Evolutionary conservation across 2,113 vertebrate species (phyloP), one percentile per base, ranked within the genome.

Genomic region (Natator depressus): DNA sequence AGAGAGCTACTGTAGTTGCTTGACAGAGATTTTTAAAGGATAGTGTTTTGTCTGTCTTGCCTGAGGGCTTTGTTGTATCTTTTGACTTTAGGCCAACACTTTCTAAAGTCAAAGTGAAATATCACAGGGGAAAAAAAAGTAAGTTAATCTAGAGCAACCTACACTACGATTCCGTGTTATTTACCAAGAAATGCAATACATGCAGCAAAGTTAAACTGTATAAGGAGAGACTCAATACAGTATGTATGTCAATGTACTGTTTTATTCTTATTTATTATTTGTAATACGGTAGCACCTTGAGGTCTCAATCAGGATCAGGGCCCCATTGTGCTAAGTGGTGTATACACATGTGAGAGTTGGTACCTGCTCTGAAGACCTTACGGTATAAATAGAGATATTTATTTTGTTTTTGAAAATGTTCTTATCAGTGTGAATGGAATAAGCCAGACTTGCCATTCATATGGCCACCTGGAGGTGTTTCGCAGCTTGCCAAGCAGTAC

Each of bases 51-150:
- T 92, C 55, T 94, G 93, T 94, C 80, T 88, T 69, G 51, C 6
- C 88, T 46, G 29, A 72, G 57, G 86, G 62, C 19, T 95, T 84
- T 94, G 12, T 54, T 88, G 91, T 72, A 8, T 79, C 51, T 54
- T 90, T 57, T 96, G 90, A 50, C 82, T 94, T 90, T 38, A 57
- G n/a, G 75, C 81, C 88, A 91, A 88, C 35, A 89, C 72, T 9
- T 89, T 87, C 89, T 75, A 84, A 90, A 94, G 46, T 29, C 55
- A 84, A 51, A 94, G 17, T 16, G 49, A 96, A 93, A 91, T 82
- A 94, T 12, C 47, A 82, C 3, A 80, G 49, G 5, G 46, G 80
- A 84, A 91, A 55, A 55, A 13, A 76, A 46, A 53, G 1, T 5
- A 72, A 49, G 7, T 46, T 2, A 6, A 51, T 31, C 76, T 62